Evolutionary conservation across 2,113 vertebrate species (phyloP).

Genomic region (Oenanthe oenanthe): DNA sequence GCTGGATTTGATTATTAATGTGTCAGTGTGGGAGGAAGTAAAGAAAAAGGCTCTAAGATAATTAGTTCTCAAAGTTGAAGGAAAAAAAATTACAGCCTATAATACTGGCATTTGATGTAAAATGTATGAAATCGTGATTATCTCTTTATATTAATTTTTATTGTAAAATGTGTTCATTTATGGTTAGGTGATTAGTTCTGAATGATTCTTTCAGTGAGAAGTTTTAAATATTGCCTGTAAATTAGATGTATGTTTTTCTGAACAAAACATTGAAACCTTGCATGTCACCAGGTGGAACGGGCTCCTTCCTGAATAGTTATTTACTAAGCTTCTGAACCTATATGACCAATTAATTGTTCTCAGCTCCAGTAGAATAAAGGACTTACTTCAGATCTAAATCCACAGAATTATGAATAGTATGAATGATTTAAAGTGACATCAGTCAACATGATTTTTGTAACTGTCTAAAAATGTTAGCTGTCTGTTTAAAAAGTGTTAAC

Average conservation of each 20-base stretch:
- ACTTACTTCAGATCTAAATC: neutral
- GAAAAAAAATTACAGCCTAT: neutral
- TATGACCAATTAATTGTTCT: neutral
- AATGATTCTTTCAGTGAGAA: neutral
- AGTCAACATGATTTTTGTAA: neutral
- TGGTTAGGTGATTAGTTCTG: neutral
- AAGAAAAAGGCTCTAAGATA: neutral
- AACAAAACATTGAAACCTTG: neutral
- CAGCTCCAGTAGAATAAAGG: neutral
- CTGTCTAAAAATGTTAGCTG: neutral
- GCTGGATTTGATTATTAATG: neutral
- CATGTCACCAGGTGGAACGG: neutral
- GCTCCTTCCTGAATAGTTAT: neutral
- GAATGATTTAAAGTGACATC: conserved; percentile 17
- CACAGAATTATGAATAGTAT: neutral
- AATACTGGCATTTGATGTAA: neutral
- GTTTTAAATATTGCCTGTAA: neutral
- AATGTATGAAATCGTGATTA: neutral
- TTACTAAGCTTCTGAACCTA: neutral
- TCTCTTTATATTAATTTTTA: neutral
- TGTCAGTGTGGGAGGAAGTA: neutral
- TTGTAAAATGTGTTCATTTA: neutral
- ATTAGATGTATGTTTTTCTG: neutral
- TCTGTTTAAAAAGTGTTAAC: neutral
- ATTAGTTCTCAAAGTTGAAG: neutral